Percentiles rank a stretch among this genome's conserved stretches.
These are phyloP conservation scores for Caenorhabditis doughertyi DNA, from an alignment of 2,888 invertebrate genomes.

Conservation along the genomic window DNA sequence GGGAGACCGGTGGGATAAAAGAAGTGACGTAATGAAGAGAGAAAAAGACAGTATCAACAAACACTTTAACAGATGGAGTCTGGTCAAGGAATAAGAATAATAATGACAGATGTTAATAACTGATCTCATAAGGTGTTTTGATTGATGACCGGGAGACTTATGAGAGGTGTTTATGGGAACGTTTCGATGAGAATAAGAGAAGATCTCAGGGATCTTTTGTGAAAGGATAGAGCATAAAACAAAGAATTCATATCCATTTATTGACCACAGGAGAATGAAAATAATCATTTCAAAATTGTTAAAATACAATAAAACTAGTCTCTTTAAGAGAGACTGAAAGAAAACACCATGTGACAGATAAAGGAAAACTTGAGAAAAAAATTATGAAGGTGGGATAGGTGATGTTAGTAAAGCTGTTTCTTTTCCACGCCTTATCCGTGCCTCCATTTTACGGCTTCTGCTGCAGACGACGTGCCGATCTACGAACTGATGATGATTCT, in stretches of 20 bases:
- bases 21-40: constrained; percentile 38
- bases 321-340: no score
- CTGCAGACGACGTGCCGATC: constrained; percentile 38
- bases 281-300: no score
- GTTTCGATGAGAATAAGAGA: not conserved
- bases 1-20: constrained; percentile 24
- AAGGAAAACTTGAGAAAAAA: no score
- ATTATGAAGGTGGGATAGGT: no score
- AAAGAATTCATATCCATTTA: no score
- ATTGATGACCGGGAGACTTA: constrained; percentile 37
- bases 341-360: no score
- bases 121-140: constrained; percentile 43
- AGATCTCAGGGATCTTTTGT: not conserved
- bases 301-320: no score
- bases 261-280: no score
- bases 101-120: constrained; percentile 43
- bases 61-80: constrained; percentile 49
- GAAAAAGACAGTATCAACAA: constrained; percentile 35
- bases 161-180: constrained; percentile 21
- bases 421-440: no score
- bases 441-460: not conserved
- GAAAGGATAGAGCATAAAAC: not conserved
- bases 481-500: constrained; percentile 2
- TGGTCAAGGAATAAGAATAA: constrained; percentile 16
- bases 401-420: no score